phyloP scores from a whole-genome alignment of 2,888 invertebrate species.

The Drosophila limbata region DNA sequence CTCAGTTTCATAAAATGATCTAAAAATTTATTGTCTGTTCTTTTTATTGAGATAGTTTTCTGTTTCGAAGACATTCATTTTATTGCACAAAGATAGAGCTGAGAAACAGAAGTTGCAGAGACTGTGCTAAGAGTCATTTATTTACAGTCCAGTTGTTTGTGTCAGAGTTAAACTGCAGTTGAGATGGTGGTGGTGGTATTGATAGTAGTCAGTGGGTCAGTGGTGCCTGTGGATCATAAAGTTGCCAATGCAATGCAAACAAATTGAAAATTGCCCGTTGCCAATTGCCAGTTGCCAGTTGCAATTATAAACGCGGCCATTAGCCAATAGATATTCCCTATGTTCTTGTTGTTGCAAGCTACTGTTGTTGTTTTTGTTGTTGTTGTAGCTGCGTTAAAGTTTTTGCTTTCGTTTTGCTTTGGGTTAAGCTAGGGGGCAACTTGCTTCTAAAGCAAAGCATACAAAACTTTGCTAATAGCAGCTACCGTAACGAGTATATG shows the following conservation, averaged over 20 bases:
- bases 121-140: slow-evolving; percentile 29
- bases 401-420: slow-evolving; percentile 49
- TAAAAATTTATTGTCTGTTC: slow-evolving; percentile 1
- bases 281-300: slow-evolving; percentile 53
- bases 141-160: slow-evolving; percentile 50
- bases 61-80: slow-evolving; percentile 7
- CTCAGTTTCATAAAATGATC: neutral
- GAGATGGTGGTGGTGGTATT: neutral
- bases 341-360: slow-evolving; percentile 14
- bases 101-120: slow-evolving; percentile 5
- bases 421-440: slow-evolving; percentile 51
- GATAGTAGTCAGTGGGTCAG: slow-evolving; percentile 35
- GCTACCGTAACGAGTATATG: slow-evolving; percentile 47
- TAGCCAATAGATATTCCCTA: slow-evolving; percentile 43
- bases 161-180: slow-evolving; percentile 17
- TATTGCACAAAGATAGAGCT: slow-evolving; percentile 6
- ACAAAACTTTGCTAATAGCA: slow-evolving; percentile 75
- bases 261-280: slow-evolving; percentile 70
- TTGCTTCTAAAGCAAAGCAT: slow-evolving; percentile 59
- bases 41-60: slow-evolving; percentile 8
- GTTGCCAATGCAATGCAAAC: slow-evolving; percentile 52
- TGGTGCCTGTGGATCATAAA: slow-evolving; percentile 48
- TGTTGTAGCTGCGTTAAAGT: slow-evolving; percentile 49
- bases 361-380: slow-evolving; percentile 19
- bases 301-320: slow-evolving; percentile 74